Evolutionary conservation across 2,888 invertebrate genomes (phyloP), one percentile per base, ranked within the genome.

Genomic region (Micoletzkya japonica): DNA sequence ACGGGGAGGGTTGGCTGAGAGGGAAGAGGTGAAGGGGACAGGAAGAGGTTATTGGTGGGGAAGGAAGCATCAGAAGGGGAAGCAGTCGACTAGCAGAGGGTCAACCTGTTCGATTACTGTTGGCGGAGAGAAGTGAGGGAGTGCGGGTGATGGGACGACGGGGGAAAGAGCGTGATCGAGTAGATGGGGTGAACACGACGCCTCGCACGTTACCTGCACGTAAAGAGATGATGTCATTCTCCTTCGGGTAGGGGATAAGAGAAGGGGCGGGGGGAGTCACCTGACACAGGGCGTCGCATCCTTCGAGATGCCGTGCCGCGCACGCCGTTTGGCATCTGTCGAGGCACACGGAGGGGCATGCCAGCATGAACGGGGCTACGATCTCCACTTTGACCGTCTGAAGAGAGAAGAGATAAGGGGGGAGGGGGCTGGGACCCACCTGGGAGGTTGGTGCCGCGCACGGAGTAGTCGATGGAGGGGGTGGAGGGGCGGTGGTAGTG

Each of bases 181-280:
- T 68, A 50, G 39, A 39, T 57, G 68, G 68, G 24, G 68, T 68
- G 68, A 68, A 68, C 68, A 68, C 28, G 68, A 68, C 68, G 57
- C 68, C 49, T 68, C 68, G 68, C 68, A 68, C 68, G 68, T 58
- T 32, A 68, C 50, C 68, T 68, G 57, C 4, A 32, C 17, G 4
- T 20, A 39, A 50, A 20, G 14, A n/a, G n/a, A 14, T 14, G 14
- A 14, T 59, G 20, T 26, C 4, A 26, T 26, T 54, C 30, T 10
- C 7, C 4, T 6, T 54, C 2, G 4, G 28, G 30, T 54, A 4
- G 4, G 4, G 50, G n/a, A 20, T 50, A 24, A 50, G 4, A 20
- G 20, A 4, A 24, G 6, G 24, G 20, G 20, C 50, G 24, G 4
- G 4, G 50, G 54, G 14, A 2, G 2, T 32, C n/a, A 68, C 68